Percentiles rank a stretch among this genome's conserved stretches.
These are phyloP conservation scores for Scaptomyza hsui DNA, from an alignment of 1,140 invertebrate species.

Conservation along the genomic window DNA sequence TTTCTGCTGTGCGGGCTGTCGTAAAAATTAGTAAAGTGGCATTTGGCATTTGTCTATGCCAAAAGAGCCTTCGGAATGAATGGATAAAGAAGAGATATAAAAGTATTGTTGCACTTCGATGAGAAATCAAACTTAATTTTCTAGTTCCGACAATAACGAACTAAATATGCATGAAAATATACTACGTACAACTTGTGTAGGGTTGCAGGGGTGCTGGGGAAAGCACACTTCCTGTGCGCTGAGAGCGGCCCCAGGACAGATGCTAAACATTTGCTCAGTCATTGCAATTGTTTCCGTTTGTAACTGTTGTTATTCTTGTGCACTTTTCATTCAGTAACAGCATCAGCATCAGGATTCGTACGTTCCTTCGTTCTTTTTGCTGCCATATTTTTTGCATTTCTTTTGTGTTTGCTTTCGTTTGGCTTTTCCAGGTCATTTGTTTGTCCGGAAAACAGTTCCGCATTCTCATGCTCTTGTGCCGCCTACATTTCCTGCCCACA, in stretches of 20 bases:
- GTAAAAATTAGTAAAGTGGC: slow-evolving; percentile 11
- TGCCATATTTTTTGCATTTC: slow-evolving; percentile 51
- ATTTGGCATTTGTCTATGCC: slow-evolving; percentile 24
- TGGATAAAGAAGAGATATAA: slow-evolving; percentile 6
- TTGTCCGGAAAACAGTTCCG: slow-evolving; percentile 63
- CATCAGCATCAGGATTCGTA: slow-evolving; percentile 10
- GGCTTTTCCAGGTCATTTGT: slow-evolving; percentile 78
- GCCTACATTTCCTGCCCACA: slow-evolving; percentile 22
- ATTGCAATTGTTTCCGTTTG: slow-evolving; percentile 75
- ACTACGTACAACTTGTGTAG: background rate
- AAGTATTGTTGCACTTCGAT: slow-evolving; percentile 15
- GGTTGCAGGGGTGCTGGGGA: background rate
- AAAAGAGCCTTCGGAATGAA: background rate
- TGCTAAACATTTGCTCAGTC: slow-evolving; percentile 77
- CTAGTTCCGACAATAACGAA: slow-evolving; percentile 24
- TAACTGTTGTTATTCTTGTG: slow-evolving; percentile 39
- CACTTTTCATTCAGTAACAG: background rate
- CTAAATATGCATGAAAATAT: slow-evolving; percentile 41
- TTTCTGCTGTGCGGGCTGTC: slow-evolving; percentile 11
- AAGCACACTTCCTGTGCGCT: slow-evolving; percentile 12
- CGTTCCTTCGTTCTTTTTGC: slow-evolving; percentile 14
- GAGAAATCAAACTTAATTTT: slow-evolving; percentile 47
- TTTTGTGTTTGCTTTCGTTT: slow-evolving; percentile 66
- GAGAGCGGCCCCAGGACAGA: slow-evolving; percentile 48
- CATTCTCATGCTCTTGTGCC: background rate